phyloP scores from a whole-genome alignment of 2,113 vertebrate genomes.

The Euleptes europaea region DNA sequence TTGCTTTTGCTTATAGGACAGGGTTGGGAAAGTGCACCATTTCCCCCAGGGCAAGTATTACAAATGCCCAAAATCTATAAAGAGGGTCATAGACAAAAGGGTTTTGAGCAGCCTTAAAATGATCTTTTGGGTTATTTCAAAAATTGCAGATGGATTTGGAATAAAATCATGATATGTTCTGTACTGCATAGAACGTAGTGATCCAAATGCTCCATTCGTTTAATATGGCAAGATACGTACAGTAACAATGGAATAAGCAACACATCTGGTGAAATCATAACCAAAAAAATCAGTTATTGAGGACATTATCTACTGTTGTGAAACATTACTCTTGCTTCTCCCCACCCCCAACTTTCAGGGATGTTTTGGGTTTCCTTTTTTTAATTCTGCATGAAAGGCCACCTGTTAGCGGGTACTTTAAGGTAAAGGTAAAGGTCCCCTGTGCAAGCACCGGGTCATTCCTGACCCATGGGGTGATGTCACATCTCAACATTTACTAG shows the following conservation, averaged over 20 bases:
- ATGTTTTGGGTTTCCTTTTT: neutral
- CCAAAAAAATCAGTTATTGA: slow-evolving; percentile 76
- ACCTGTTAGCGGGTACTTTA: slow-evolving; percentile 16
- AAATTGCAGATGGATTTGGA: slow-evolving; percentile 31
- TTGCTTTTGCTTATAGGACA: slow-evolving; percentile 66
- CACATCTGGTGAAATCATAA: slow-evolving; percentile 58
- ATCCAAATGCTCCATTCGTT: slow-evolving; percentile 69
- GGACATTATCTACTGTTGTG: slow-evolving; percentile 45
- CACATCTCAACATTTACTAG: no score
- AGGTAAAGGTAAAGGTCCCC: no score
- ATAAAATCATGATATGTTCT: slow-evolving; percentile 36
- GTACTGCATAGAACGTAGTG: neutral
- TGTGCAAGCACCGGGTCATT: no score
- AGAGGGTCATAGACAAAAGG: slow-evolving; percentile 70
- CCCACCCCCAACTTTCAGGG: neutral
- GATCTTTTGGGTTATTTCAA: slow-evolving; percentile 42
- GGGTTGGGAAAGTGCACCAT: slow-evolving; percentile 57
- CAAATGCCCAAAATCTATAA: slow-evolving; percentile 65
- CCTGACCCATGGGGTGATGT: no score
- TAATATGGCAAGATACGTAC: slow-evolving; percentile 71
- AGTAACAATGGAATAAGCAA: slow-evolving; percentile 45
- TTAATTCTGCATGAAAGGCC: slow-evolving; percentile 7
- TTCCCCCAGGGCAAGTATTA: slow-evolving; percentile 67
- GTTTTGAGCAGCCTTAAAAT: slow-evolving; percentile 59
- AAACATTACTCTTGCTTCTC: slow-evolving; percentile 32